A percentile compares a stretch with the other conserved stretches of the same genome.
These are phyloP conservation scores for Holotrichia oblita DNA, from an alignment of 1,140 invertebrate species.

Conservation along the genomic window DNA sequence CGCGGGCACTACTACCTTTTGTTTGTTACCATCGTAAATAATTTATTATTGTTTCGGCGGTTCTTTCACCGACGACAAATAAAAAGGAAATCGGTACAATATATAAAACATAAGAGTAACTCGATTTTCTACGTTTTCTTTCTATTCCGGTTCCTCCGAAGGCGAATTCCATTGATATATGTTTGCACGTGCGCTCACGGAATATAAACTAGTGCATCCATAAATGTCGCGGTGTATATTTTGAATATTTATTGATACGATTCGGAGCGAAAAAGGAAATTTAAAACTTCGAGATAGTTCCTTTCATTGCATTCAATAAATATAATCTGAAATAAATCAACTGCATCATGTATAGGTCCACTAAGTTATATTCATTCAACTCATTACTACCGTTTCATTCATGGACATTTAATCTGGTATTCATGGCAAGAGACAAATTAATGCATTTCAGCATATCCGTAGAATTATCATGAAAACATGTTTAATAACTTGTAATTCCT, in stretches of 20 bases:
- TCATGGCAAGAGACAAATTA: too few species aligned
- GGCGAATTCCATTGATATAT: constrained; percentile 16
- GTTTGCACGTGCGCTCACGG: neutral
- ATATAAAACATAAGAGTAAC: constrained; percentile 29
- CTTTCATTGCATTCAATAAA: neutral
- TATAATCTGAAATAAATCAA: neutral
- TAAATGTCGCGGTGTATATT: constrained; percentile 21
- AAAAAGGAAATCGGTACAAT: constrained; percentile 30
- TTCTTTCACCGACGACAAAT: neutral
- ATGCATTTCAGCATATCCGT: too few species aligned
- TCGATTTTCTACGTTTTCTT: constrained; percentile 2
- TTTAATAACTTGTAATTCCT: too few species aligned
- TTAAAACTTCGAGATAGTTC: neutral
- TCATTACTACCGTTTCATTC: too few species aligned
- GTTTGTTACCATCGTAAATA: constrained; percentile 27
- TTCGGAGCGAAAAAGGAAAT: neutral
- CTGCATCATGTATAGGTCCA: too few species aligned
- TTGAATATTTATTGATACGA: constrained; percentile 12
- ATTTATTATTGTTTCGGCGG: constrained; percentile 29
- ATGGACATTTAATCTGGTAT: too few species aligned
- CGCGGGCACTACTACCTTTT: constrained; percentile 6
- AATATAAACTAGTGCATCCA: constrained; percentile 18
- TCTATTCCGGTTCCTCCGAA: neutral
- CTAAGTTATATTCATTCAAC: too few species aligned
- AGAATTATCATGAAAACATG: too few species aligned